Percentiles rank a stretch among this genome's conserved stretches.
phyloP scores from a whole-genome alignment of 2,888 invertebrate species.

The Pandemis corylana region DNA sequence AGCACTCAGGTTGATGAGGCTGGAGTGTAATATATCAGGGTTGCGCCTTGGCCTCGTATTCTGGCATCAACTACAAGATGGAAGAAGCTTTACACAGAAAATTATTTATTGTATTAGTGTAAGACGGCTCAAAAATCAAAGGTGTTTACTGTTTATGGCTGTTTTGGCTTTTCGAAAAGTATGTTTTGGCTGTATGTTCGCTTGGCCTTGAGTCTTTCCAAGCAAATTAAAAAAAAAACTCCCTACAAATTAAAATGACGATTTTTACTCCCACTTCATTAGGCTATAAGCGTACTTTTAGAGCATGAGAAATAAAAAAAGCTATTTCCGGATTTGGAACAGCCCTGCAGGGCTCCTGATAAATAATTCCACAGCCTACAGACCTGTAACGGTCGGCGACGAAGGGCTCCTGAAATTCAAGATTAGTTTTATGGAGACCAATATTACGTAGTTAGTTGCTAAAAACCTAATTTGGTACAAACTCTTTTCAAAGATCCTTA shows the following conservation, averaged over 20 bases:
- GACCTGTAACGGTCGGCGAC: conserved; percentile 47
- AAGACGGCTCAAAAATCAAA: background rate
- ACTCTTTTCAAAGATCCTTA: conserved; percentile 7
- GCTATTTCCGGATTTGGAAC: conserved; percentile 47
- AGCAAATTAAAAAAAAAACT: too few relatives aligned
- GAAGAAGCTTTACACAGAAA: background rate
- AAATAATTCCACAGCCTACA: conserved; percentile 61
- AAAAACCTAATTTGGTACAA: conserved; percentile 19
- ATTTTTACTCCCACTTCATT: too few relatives aligned
- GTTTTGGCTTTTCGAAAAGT: too few relatives aligned
- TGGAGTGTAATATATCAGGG: conserved; percentile 40
- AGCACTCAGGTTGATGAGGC: conserved; percentile 72
- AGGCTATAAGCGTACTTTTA: too few relatives aligned
- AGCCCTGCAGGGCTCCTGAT: conserved; percentile 53
- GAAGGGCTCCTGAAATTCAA: conserved; percentile 57
- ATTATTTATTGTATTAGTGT: background rate
- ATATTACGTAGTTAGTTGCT: conserved; percentile 18
- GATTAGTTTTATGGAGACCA: conserved; percentile 52
- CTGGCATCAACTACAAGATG: conserved; percentile 16
- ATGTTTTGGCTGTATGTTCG: too few relatives aligned
- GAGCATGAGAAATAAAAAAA: background rate
- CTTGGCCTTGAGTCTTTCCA: too few relatives aligned
- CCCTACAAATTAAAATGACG: too few relatives aligned
- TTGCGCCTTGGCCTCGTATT: conserved; percentile 26
- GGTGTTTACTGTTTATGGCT: too few relatives aligned